Conservation (phyloP, 2,888 invertebrate genomes). For the Meiosimyza decipiens region DNA sequence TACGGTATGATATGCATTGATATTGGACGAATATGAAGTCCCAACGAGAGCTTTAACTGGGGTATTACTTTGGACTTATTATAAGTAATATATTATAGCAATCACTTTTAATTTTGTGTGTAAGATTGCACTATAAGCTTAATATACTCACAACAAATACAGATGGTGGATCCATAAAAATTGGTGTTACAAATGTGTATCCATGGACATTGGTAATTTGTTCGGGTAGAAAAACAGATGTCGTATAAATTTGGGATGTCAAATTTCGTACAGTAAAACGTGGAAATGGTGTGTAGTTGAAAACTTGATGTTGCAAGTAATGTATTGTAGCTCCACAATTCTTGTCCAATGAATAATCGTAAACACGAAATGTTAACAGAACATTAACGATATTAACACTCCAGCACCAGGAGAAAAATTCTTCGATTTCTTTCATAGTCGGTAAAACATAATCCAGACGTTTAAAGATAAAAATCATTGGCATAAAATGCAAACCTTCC, state of each 20-base stretch:
- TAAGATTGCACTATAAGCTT: no score
- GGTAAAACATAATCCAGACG: not conserved
- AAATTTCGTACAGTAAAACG: conserved; percentile 3
- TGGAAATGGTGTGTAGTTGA: conserved; percentile 33
- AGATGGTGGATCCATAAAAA: conserved; percentile 34
- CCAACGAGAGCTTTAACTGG: no score
- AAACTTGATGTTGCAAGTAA: conserved; percentile 15
- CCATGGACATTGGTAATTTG: no score
- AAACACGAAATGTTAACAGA: conserved; percentile 13
- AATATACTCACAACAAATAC: conserved; percentile 38
- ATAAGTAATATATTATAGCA: no score
- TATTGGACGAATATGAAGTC: no score
- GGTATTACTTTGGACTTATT: no score
- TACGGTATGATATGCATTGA: no score
- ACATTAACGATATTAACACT: conserved; percentile 30
- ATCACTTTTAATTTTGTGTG: no score
- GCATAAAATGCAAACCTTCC: conserved; percentile 18
- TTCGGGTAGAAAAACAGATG: not conserved
- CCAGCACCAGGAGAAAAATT: conserved; percentile 35
- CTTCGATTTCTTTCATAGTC: not conserved
- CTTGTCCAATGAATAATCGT: not conserved
- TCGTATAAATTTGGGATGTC: not conserved
- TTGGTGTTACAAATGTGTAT: conserved; percentile 17
- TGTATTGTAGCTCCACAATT: no score
- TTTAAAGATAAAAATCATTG: conserved; percentile 30